Evolutionary conservation across 2,888 invertebrate genomes (phyloP), one percentile per base, ranked within the genome.

Genomic region (Plutella xylostella): DNA sequence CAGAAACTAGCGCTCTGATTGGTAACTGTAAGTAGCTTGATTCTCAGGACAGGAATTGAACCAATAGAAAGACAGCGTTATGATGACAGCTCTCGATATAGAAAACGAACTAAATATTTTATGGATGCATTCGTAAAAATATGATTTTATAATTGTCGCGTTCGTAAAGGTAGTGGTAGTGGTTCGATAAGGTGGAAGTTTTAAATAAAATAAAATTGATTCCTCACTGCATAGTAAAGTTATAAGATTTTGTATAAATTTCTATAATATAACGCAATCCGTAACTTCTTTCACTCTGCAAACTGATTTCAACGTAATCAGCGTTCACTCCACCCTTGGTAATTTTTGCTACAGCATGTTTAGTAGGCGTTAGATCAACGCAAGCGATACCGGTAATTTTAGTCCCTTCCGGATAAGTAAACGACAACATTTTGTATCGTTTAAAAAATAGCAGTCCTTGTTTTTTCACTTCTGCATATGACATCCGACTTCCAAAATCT

Each of bases 311-410:
- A 7, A 68, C 57, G 45, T 45, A 55, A 43, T 49, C 56, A 11
- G 30, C 35, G 14, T 58, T 49, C 3, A 68, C 43, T 15, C 69
- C 69, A 21, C 68, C 68, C 14, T 57, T 48, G 3, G 49, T 35
- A 20, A 69, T 55, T 7, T 18, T 51, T 21, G 53, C 55, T 14
- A 34, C 51, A 11, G 60, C 61, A 15, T 49, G 49, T 51, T 68
- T 67, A 31, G 55, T 48, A 3, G 58, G 55, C 4, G 67, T 55
- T 11, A 63, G 44, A 47, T 69, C 68, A 14, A 54, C 38, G 42
- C 66, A 66, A 0, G 63, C 63, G 7, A 68, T 68, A 4, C 67
- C 69, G 14, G 59, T 60, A 18, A 68, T 68, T 18, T 52, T 56
- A 1, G 64, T 65, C 12, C 61, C 58, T n/a, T 37, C 15, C 4